These are phyloP conservation scores for Cataglyphis hispanica DNA, from an alignment of 1,140 invertebrate species.

Conservation along the genomic window DNA sequence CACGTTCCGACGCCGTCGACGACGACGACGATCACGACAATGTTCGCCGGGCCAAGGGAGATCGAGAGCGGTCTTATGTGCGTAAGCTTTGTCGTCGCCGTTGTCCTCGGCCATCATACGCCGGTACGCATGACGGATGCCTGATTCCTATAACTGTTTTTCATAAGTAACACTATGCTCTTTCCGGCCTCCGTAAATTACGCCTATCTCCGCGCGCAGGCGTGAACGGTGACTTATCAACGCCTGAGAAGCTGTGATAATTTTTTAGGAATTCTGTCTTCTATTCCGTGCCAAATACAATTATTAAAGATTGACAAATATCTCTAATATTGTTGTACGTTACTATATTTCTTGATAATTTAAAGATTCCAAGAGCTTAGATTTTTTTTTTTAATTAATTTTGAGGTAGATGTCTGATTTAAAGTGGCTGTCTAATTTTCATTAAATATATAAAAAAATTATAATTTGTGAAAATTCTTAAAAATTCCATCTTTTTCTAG, in stretches of 20 bases:
- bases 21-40: constrained; percentile 13
- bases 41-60: constrained; percentile 10
- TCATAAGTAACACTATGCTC: constrained; percentile 69
- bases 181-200: constrained; percentile 81
- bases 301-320: constrained; percentile 9
- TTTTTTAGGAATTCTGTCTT: background rate
- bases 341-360: background rate
- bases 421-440: constrained; percentile 7
- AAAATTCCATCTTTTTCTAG: background rate
- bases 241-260: background rate
- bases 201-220: background rate
- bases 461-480: constrained; percentile 41
- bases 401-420: background rate
- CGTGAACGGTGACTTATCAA: constrained; percentile 18
- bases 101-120: constrained; percentile 36
- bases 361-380: background rate
- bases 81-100: background rate
- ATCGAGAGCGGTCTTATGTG: constrained; percentile 11
- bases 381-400: constrained; percentile 17
- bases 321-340: background rate
- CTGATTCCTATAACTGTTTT: constrained; percentile 81
- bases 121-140: constrained; percentile 66
- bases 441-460: constrained; percentile 21
- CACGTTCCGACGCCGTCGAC: constrained; percentile 66
- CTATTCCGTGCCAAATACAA: background rate